phyloP scores from a whole-genome alignment of 2,888 invertebrate genomes.

The Eristalis tenax region DNA sequence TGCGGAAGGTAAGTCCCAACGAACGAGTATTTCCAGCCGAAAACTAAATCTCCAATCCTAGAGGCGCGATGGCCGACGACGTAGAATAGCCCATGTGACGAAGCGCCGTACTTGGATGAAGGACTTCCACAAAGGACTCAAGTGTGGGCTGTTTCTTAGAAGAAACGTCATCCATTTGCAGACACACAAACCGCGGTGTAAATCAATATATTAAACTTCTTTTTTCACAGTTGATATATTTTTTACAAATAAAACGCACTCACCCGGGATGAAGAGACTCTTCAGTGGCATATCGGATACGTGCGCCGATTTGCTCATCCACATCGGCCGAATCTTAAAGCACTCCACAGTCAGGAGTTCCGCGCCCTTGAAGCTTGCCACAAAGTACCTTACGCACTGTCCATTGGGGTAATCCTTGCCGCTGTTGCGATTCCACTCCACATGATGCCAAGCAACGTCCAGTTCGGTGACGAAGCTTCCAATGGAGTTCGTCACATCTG shows the following conservation, averaged over 20 bases:
- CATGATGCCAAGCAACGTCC: conserved; percentile 83
- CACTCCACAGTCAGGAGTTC: conserved; percentile 86
- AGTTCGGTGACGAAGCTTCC: conserved; percentile 80
- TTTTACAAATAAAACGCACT: conserved; percentile 19
- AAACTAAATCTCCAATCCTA: neutral
- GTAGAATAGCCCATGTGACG: neutral
- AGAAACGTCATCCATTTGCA: conserved; percentile 22
- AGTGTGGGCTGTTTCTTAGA: conserved; percentile 36
- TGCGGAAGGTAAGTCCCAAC: conserved; percentile 22
- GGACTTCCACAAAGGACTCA: conserved; percentile 48
- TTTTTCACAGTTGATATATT: neutral
- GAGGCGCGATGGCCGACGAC: conserved; percentile 24
- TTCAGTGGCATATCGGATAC: conserved; percentile 77
- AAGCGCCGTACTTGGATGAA: neutral
- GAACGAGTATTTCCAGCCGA: neutral
- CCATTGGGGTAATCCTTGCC: conserved; percentile 79
- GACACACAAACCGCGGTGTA: neutral
- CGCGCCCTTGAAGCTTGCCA: conserved; percentile 85
- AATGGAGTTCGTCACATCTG: conserved; percentile 81
- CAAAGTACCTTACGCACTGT: conserved; percentile 88
- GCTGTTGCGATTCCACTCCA: conserved; percentile 83
- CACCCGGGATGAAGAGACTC: conserved; percentile 78
- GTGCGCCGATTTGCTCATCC: conserved; percentile 87
- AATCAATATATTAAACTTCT: neutral
- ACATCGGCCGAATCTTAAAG: conserved; percentile 90